Evolutionary conservation across 2,888 invertebrate genomes (phyloP), one percentile per base, ranked within the genome.

Genomic region (Ophioninae sp.): DNA sequence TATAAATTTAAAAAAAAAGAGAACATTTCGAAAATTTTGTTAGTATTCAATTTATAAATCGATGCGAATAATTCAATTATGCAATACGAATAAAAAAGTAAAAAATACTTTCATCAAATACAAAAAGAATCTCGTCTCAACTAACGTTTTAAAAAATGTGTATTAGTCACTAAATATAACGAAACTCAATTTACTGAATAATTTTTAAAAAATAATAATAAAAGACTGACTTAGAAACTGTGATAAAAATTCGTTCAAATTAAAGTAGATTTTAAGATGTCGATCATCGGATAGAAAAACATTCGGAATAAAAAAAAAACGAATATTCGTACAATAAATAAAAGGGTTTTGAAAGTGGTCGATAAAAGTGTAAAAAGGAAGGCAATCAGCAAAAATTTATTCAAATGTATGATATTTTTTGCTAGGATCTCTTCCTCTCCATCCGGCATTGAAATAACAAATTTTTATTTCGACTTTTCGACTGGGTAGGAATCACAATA

Each of bases 351-450:
- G 21, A 77, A 67, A 72, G 56, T 77, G 44, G 56, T 65, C 56
- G 69, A 44, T 44, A 44, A 44, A 44, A 44, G 8, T 13, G 13
- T 13, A 44, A 62, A 62, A 76, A 67, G 50, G n/a, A 67, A 67
- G 77, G 59, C 7, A 65, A 64, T 65, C 82, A 82, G 85, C 69
- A 64, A 86, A 87, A 84, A 89, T 89, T 87, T 88, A 90, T 91
- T 91, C 87, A 90, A 90, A 92, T 91, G 90, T 91, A 91, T 91
- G 87, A 89, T 65, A 73, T 62, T 74, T 50, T 61, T 65, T 70
- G 44, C 44, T 44, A 44, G 44, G 44, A 44, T 10, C 44, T 30
- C 30, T 30, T 10, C 10, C 44, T 44, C 81, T 65, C 80, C 74
- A 73, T 82, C 74, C 79, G 65, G 82, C 86, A 89, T 89, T 88